Evolutionary conservation across 2,113 vertebrate genomes (phyloP).

Genomic region (Cyprinodon brontotheroides): DNA sequence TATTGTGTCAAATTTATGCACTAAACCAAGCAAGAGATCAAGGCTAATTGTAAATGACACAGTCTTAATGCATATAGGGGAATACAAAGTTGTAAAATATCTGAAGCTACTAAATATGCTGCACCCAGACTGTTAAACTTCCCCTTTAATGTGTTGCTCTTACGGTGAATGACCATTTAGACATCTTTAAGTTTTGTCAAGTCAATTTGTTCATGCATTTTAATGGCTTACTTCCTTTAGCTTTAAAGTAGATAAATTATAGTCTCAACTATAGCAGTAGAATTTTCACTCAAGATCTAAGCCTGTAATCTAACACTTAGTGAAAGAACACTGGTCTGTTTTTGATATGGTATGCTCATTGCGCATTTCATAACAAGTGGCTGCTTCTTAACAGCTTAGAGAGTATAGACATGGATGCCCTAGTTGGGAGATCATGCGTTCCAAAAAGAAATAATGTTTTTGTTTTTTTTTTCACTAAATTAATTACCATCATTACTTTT

Average conservation of each 20-base stretch:
- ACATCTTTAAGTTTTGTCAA: slow-evolving; percentile 13
- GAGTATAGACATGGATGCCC: too few relatives aligned
- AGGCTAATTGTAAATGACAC: slow-evolving; percentile 29
- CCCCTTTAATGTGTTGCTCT: background rate
- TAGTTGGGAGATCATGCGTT: too few relatives aligned
- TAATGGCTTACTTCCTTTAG: slow-evolving; percentile 12
- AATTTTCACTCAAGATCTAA: background rate
- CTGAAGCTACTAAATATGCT: background rate
- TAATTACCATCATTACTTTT: too few relatives aligned
- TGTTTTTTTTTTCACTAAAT: too few relatives aligned
- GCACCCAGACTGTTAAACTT: background rate
- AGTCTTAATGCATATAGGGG: slow-evolving; percentile 27
- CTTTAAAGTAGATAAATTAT: slow-evolving; percentile 6
- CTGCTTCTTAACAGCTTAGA: too few relatives aligned
- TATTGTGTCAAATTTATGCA: slow-evolving; percentile 42
- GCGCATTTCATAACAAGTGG: too few relatives aligned
- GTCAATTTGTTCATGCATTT: slow-evolving; percentile 16
- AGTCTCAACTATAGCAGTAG: background rate
- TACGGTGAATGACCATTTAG: background rate
- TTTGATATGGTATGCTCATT: too few relatives aligned
- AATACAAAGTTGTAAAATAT: slow-evolving; percentile 3
- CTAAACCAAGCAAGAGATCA: slow-evolving; percentile 32
- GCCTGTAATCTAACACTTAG: too few relatives aligned
- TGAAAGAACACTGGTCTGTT: too few relatives aligned
- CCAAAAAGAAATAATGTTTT: too few relatives aligned